Percentiles rank a stretch among this genome's conserved stretches.
Evolutionary conservation across 2,797 vertebrate genomes (phyloP).

Genomic region (Kryptopterus vitreolus): DNA sequence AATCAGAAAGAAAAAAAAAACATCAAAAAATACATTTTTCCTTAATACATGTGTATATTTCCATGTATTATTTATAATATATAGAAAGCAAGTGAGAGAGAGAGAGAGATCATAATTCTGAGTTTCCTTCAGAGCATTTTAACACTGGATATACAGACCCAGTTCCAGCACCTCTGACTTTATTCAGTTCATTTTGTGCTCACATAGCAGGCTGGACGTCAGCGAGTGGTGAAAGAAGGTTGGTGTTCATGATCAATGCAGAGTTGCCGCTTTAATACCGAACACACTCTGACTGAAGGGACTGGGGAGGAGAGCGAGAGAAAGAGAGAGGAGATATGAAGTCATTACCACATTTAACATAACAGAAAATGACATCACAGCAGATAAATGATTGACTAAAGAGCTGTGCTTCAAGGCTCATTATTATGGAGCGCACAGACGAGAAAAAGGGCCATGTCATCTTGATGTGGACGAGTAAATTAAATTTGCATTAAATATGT

Average conservation of each 20-base stretch:
- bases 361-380: constrained; percentile 40
- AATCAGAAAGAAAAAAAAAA: constrained; percentile 36
- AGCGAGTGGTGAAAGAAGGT: not conserved
- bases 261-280: constrained; percentile 81
- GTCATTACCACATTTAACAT: constrained; percentile 25
- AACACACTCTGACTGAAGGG: constrained; percentile 89
- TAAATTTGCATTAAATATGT: constrained; percentile 44
- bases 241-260: constrained; percentile 53
- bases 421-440: constrained; percentile 8
- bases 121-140: constrained; percentile 17
- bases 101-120: not conserved
- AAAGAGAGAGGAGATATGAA: constrained; percentile 24
- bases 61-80: not conserved
- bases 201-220: constrained; percentile 23
- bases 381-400: constrained; percentile 40
- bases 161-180: constrained; percentile 18
- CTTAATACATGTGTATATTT: constrained; percentile 40
- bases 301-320: constrained; percentile 69
- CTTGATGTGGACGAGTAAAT: constrained; percentile 21
- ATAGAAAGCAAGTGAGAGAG: not conserved
- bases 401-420: constrained; percentile 29
- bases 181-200: constrained; percentile 25
- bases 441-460: not conserved
- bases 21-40: constrained; percentile 55
- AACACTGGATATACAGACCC: constrained; percentile 6